Percentiles rank a stretch among this genome's conserved stretches.
phyloP scores from a whole-genome alignment of 1,140 invertebrate genomes.

The Drosophila busckii region DNA sequence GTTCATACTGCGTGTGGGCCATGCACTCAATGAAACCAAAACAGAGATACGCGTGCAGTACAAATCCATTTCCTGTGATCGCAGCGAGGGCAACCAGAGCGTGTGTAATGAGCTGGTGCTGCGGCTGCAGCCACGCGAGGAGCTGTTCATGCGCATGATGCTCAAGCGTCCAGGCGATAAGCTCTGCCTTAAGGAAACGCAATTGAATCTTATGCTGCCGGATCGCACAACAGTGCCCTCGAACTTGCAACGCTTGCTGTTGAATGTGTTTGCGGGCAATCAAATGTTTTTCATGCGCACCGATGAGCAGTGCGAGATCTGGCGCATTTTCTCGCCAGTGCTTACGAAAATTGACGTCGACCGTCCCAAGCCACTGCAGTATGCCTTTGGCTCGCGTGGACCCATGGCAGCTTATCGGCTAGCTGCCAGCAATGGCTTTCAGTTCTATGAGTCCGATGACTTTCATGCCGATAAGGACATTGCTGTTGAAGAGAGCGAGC shows the following conservation, averaged over 20 bases:
- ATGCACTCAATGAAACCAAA: conserved; percentile 51
- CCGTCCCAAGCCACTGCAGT: conserved; percentile 35
- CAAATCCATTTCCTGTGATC: conserved; percentile 34
- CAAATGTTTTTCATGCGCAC: conserved; percentile 58
- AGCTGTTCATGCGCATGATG: conserved; percentile 55
- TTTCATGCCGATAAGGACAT: conserved; percentile 38
- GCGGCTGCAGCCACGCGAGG: conserved; percentile 34
- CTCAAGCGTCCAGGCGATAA: conserved; percentile 36
- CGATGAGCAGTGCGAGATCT: conserved; percentile 60
- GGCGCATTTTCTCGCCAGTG: conserved; percentile 56
- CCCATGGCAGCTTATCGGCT: conserved; percentile 40
- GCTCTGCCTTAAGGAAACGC: conserved; percentile 34
- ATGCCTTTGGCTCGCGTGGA: conserved; percentile 48
- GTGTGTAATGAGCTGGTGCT: conserved; percentile 51
- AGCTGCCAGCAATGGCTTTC: conserved; percentile 38
- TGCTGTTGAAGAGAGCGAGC: background rate
- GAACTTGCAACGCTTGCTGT: conserved; percentile 11
- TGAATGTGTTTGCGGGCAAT: conserved; percentile 45
- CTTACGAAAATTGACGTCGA: conserved; percentile 36
- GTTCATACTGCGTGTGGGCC: conserved; percentile 55
- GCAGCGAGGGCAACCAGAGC: background rate
- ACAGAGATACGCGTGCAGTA: conserved; percentile 56
- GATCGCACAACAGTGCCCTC: conserved; percentile 2
- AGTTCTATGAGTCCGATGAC: conserved; percentile 41
- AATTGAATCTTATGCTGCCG: conserved; percentile 27